Evolutionary conservation across 2,888 invertebrate genomes (phyloP), one percentile per base, ranked within the genome.

Genomic region (Keiferia lycopersicella): DNA sequence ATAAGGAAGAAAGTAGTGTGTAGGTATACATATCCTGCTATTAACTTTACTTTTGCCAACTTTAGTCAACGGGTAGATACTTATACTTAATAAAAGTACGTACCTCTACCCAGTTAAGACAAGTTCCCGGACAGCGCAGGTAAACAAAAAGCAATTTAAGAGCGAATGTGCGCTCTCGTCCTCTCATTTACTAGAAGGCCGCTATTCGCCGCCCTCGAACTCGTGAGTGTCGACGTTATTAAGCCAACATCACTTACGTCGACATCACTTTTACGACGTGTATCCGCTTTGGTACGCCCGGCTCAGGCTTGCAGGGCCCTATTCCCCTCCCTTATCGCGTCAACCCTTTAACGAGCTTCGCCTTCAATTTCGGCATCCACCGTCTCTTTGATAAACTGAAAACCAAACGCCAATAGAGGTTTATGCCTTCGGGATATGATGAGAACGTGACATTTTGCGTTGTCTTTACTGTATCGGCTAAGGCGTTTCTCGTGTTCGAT

Each of bases 221-320:
- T 66, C 68, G 69, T 66, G 70, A 73, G 76, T 71, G 71, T 68
- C 66, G n/a, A n/a, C n/a, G 69, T 72, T 73, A 73, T 74, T 73
- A 73, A 74, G 74, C 71, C 66, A 70, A 71, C 75, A 72, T 75
- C 79, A 77, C 75, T 79, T 73, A 74, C 78, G 73, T 74, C 72
- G 71, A 74, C 79, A 77, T 78, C 79, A 76, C 83, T 78, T 82
- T 83, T 81, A 81, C 77, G 81, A 78, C 77, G 68, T 78, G 76
- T 79, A 75, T 80, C 79, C 80, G 78, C 79, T 80, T 78, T 75
- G 73, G 73, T 68, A 72, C 70, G 76, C n/a, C 8, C 45, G 45
- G 45, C 71, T 78, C 76, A 79, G 75, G 74, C 72, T 67, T 64
- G 72, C 77, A 73, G 72, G 68, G 74, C 74, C 74, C 72, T 73